These are phyloP conservation scores for Peribatodes rhomboidaria DNA, from an alignment of 2,888 invertebrate species.

Conservation along the genomic window DNA sequence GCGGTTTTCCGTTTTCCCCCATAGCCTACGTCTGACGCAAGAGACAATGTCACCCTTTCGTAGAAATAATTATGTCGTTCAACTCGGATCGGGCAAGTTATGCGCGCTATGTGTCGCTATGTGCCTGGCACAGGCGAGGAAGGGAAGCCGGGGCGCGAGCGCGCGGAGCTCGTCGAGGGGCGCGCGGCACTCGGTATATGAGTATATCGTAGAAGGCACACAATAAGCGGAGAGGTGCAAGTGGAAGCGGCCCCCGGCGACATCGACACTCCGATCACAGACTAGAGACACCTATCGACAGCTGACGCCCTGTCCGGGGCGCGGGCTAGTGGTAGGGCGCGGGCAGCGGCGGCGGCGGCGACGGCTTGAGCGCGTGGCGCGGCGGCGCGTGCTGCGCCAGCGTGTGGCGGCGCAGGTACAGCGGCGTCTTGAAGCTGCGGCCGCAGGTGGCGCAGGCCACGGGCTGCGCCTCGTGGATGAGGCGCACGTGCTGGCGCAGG, in stretches of 20 bases:
- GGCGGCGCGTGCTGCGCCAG: constrained; percentile 89
- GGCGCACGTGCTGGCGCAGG: constrained; percentile 91
- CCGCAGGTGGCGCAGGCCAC: constrained; percentile 90
- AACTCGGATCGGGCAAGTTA: constrained; percentile 3
- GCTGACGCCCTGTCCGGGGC: constrained; percentile 55
- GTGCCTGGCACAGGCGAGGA: constrained; percentile 36
- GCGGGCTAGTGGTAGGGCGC: constrained; percentile 45
- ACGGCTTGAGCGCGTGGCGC: constrained; percentile 64
- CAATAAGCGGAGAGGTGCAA: constrained; percentile 85
- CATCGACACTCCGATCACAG: constrained; percentile 85
- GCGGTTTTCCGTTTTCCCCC: constrained; percentile 35
- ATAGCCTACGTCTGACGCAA: constrained; percentile 28
- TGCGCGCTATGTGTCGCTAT: constrained; percentile 21
- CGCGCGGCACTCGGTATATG: constrained; percentile 76
- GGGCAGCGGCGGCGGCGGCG: constrained; percentile 56
- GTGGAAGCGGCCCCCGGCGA: constrained; percentile 84
- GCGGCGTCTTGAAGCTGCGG: constrained; percentile 91
- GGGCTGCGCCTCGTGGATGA: constrained; percentile 91
- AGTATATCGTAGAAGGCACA: constrained; percentile 84
- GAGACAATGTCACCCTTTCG: constrained; percentile 16
- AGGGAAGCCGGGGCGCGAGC: constrained; percentile 26
- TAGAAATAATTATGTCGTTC: constrained; percentile 28
- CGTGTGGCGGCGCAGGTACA: constrained; percentile 91
- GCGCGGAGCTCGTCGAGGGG: constrained; percentile 58
- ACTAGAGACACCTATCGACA: constrained; percentile 84